Evolutionary conservation across 2,113 vertebrate genomes (phyloP).

Genomic region (Spheniscus mendiculus): DNA sequence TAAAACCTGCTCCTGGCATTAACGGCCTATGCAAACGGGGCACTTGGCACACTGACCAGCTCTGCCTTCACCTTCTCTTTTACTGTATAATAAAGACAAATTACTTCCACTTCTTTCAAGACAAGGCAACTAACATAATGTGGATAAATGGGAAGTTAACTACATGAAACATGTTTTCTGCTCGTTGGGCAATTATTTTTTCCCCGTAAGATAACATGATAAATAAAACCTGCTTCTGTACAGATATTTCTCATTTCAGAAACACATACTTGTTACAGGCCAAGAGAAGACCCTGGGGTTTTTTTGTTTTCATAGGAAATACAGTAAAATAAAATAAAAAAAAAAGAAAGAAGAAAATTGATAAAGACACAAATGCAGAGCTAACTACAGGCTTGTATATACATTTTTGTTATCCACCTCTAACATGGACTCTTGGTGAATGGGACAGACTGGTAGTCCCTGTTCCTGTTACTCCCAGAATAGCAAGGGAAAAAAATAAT

Average conservation of each 20-base stretch:
- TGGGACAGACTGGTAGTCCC: constrained; percentile 11
- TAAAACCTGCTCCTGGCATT: not conserved
- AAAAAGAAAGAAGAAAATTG: constrained; percentile 30
- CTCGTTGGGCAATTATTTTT: constrained; percentile 66
- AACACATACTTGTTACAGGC: constrained; percentile 75
- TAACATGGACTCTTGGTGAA: constrained; percentile 59
- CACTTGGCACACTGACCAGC: constrained; percentile 24
- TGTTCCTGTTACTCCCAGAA: constrained; percentile 33
- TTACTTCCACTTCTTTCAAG: constrained; percentile 50
- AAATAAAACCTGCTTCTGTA: constrained; percentile 83
- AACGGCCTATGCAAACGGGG: not conserved
- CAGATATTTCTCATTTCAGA: constrained; percentile 77
- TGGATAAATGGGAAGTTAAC: constrained; percentile 70
- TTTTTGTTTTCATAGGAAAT: constrained; percentile 64
- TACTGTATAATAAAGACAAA: constrained; percentile 33
- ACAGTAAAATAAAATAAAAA: constrained; percentile 58
- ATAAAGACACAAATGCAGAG: constrained; percentile 76
- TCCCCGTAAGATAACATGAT: constrained; percentile 72
- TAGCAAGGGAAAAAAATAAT: constrained; percentile 31
- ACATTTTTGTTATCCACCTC: constrained; percentile 76
- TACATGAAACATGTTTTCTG: constrained; percentile 50
- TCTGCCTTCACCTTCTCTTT: constrained; percentile 52
- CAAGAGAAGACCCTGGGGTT: constrained; percentile 63
- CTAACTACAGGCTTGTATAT: constrained; percentile 82
- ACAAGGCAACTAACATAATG: constrained; percentile 73